A percentile compares a stretch with the other conserved stretches of the same genome.
Evolutionary conservation across 2,113 vertebrate genomes (phyloP).

Genomic region (Ivindomyrus marchei): DNA sequence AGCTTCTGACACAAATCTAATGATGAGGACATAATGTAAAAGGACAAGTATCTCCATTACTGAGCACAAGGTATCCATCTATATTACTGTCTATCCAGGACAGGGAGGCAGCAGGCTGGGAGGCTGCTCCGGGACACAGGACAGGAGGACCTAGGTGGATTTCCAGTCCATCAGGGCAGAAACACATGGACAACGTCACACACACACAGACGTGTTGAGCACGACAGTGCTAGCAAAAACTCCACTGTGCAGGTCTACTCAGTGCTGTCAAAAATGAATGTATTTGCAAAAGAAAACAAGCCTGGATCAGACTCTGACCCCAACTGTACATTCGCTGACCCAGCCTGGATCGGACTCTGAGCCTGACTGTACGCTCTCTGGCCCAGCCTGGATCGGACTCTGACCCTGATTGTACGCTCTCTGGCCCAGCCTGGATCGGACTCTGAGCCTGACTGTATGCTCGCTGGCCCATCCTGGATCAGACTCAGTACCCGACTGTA

Average conservation of each 20-base stretch:
- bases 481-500: too few relatives aligned
- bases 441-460: neutral
- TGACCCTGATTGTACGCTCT: fast-evolving
- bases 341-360: neutral
- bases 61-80: neutral
- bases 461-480: neutral
- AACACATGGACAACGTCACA: neutral
- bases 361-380: neutral
- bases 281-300: neutral
- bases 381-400: neutral
- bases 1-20: neutral
- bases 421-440: neutral
- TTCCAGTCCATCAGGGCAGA: neutral
- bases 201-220: neutral
- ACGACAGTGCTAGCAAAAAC: neutral
- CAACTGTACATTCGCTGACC: neutral
- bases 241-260: neutral
- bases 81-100: neutral
- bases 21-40: neutral
- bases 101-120: neutral
- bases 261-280: neutral
- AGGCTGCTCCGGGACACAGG: neutral
- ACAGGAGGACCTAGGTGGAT: neutral
- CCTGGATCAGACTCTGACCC: neutral
- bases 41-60: neutral